Percentiles rank a stretch among this genome's conserved stretches.
Evolutionary conservation across 2,113 vertebrate genomes (phyloP).

Genomic region (Pseudopipra pipra): DNA sequence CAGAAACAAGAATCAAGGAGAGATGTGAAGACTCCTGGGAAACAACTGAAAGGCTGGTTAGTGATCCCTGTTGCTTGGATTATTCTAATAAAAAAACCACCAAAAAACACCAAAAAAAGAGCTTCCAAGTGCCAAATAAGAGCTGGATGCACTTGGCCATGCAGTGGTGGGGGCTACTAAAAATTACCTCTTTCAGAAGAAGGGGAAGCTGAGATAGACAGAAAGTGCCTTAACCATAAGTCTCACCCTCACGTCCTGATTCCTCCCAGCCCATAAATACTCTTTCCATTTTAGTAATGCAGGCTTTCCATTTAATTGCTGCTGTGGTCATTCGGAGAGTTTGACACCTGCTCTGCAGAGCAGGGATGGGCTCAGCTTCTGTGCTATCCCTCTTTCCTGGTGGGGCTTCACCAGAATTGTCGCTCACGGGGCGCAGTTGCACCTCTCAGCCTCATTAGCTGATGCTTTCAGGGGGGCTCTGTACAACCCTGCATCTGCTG

Average conservation of each 20-base stretch:
- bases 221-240: conserved; percentile 40
- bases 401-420: conserved; percentile 17
- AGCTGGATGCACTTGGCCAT: background rate
- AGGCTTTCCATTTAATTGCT: conserved; percentile 51
- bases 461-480: conserved; percentile 24
- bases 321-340: conserved; percentile 28
- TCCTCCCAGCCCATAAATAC: conserved; percentile 36
- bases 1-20: background rate
- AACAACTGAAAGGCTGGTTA: background rate
- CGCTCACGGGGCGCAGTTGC: conserved; percentile 42
- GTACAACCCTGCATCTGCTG: background rate
- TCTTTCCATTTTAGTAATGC: conserved; percentile 64
- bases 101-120: too few relatives aligned
- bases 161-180: background rate
- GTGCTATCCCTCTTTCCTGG: conserved; percentile 14
- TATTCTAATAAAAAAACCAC: background rate
- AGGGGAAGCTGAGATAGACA: conserved; percentile 66
- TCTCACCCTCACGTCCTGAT: conserved; percentile 19
- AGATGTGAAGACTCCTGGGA: background rate
- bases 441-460: conserved; percentile 47
- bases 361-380: conserved; percentile 27
- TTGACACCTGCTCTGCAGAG: conserved; percentile 47
- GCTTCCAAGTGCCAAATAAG: background rate
- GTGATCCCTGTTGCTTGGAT: background rate
- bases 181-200: conserved; percentile 11